Percentiles rank a stretch among this genome's conserved stretches.
Conservation (phyloP, 23 tunicate genomes). For the Trididemnum nubilum region DNA sequence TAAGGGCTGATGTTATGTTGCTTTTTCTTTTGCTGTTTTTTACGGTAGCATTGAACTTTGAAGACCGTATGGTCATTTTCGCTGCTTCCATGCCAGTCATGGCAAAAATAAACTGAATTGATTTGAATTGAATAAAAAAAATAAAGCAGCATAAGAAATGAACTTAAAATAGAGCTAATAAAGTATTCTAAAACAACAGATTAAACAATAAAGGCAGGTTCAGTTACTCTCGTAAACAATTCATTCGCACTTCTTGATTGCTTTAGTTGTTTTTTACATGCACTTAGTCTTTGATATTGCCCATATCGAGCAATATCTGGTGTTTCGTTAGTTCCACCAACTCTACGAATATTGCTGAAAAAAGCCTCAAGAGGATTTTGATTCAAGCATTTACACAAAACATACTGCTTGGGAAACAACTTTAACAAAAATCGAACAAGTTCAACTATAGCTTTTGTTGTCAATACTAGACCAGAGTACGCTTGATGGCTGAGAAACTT, state of each 20-base stretch:
- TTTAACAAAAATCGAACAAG: conserved; percentile 5
- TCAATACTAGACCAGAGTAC: not conserved
- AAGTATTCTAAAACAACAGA: too few relatives aligned
- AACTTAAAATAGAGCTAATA: too few relatives aligned
- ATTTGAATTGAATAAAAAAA: too few relatives aligned
- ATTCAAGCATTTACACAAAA: not conserved
- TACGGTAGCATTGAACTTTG: too few relatives aligned
- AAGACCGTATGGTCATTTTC: too few relatives aligned
- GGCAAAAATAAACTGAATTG: too few relatives aligned
- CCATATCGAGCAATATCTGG: conserved; percentile 5
- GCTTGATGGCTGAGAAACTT: not conserved
- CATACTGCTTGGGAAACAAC: not conserved
- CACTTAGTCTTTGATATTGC: not conserved
- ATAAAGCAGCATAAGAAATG: too few relatives aligned
- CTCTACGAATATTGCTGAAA: not conserved
- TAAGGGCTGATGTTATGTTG: too few relatives aligned
- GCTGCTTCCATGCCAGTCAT: too few relatives aligned
- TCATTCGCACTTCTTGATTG: conserved; percentile 2
- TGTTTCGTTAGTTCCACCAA: conserved; percentile 14
- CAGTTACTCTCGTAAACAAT: not conserved
- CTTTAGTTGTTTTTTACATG: not conserved
- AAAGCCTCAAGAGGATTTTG: conserved; percentile 18
- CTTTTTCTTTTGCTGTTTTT: too few relatives aligned
- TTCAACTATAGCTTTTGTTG: conserved; percentile 5
- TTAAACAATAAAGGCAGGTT: not conserved